Base-by-base conservation (phyloP, 2,888 invertebrate genomes). In the Dasysyrphus albostriatus region DNA sequence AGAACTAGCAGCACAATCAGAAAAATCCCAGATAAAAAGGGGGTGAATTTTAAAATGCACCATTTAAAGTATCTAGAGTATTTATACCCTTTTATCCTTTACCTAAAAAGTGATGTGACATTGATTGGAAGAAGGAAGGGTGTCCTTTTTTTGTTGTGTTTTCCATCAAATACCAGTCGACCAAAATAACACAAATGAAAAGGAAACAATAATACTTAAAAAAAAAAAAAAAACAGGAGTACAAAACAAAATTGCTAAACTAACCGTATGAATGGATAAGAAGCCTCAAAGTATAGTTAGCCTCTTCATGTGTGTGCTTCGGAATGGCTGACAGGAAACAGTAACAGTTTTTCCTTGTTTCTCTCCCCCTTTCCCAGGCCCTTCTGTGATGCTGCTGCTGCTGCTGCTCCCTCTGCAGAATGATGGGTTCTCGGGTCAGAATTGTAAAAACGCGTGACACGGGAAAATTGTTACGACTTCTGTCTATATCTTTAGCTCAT, bases 261-360 rank as follows among this genome's bases (percentile, higher is more conserved):
- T 88, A 88, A 88, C 88, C 88, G 83, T 88, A 88, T 88, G 79
- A 88, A 83, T 80, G 88, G 88, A 80, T 88, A 80, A 88, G 88
- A 87, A 87, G 87, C 87, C 87, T 87, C 83, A 87, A 87, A 87
- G 82, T 19, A 8, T 39, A 83, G 82, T 83, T 87, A 79, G 87
- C 82, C 87, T 87, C 78, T 87, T 79, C 54, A 70, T 72, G 54
- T 56, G 54, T 56, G 67, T 69, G 32, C 16, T n/a, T 59, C 49
- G 16, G 58, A 76, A 70, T 79, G 75, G 32, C 47, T 82, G 78
- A 87, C 83, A 83, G 87, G 87, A 87, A 79, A 87, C 82, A 79
- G 79, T 70, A 75, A 87, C 78, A 78, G 74, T 70, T 82, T 77
- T 69, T 76, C 65, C 47, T 16, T 73, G 51, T 42, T 58, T 42